phyloP scores from a whole-genome alignment of 2,888 invertebrate species.

The Drosophila parthenogenetica region DNA sequence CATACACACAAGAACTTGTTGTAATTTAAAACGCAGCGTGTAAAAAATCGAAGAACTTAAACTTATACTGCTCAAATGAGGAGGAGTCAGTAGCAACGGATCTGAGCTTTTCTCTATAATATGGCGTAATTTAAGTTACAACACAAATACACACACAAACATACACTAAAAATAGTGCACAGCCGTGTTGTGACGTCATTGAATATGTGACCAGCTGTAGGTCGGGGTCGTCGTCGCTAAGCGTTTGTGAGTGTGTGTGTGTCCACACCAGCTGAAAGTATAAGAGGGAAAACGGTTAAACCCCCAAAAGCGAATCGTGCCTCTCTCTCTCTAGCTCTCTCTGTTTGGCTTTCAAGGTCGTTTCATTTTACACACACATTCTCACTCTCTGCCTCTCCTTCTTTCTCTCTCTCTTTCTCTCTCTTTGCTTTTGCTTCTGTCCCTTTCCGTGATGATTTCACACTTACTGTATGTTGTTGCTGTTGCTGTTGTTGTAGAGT shows the following conservation, averaged over 20 bases:
- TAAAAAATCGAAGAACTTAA: constrained; percentile 51
- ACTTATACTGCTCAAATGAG: neutral
- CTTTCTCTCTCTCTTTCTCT: constrained; percentile 3
- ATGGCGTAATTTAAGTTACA: constrained; percentile 66
- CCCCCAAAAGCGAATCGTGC: constrained; percentile 40
- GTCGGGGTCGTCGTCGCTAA: constrained; percentile 63
- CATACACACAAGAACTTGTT: constrained; percentile 40
- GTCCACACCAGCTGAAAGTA: constrained; percentile 34
- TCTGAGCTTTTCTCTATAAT: constrained; percentile 17
- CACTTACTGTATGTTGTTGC: constrained; percentile 43
- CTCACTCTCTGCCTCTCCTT: constrained; percentile 8
- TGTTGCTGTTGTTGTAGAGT: constrained; percentile 6
- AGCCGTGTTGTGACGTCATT: constrained; percentile 77
- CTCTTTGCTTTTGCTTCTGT: neutral
- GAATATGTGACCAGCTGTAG: constrained; percentile 63
- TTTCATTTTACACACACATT: constrained; percentile 38
- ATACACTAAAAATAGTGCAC: constrained; percentile 24
- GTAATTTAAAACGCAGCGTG: constrained; percentile 64
- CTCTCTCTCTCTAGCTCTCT: constrained; percentile 33
- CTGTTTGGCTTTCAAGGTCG: constrained; percentile 65
- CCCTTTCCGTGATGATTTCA: constrained; percentile 67
- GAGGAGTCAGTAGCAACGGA: neutral
- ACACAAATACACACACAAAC: constrained; percentile 15
- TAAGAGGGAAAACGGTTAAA: constrained; percentile 24
- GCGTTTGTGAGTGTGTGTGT: constrained; percentile 15